These are phyloP conservation scores for Dryas iulia DNA, from an alignment of 1,140 invertebrate species.

Conservation along the genomic window DNA sequence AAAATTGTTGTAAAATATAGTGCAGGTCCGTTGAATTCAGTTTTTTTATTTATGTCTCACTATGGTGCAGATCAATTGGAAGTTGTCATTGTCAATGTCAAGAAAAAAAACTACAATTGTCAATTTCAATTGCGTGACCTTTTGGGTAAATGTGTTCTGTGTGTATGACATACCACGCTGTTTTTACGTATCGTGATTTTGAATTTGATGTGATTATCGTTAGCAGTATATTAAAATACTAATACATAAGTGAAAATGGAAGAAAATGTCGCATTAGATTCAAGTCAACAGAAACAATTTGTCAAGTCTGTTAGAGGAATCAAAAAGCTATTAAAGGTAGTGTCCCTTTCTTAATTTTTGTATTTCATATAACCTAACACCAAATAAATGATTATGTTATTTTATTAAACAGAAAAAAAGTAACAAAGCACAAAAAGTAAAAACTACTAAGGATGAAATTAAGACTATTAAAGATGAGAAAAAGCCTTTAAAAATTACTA, in stretches of 20 bases:
- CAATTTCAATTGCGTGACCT: constrained; percentile 1
- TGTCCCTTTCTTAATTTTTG: neutral
- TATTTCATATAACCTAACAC: constrained; percentile 7
- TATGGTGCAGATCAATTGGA: too few relatives aligned
- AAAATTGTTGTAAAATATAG: too few relatives aligned
- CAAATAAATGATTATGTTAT: neutral
- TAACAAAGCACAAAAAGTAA: constrained; percentile 11
- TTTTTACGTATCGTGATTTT: neutral
- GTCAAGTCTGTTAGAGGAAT: constrained; percentile 73
- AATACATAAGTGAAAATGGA: constrained; percentile 51
- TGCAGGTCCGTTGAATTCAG: too few relatives aligned
- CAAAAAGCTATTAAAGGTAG: constrained; percentile 70
- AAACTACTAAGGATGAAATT: constrained; percentile 8
- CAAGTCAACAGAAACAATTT: constrained; percentile 67
- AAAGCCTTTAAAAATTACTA: constrained; percentile 18
- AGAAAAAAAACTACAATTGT: too few relatives aligned
- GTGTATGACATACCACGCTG: neutral
- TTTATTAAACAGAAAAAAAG: constrained; percentile 35
- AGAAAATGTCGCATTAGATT: constrained; percentile 74
- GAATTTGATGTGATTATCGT: neutral
- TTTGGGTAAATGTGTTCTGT: neutral
- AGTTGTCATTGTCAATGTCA: too few relatives aligned
- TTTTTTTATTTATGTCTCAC: too few relatives aligned
- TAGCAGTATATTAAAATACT: constrained; percentile 3
- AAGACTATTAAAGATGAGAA: constrained; percentile 22